A percentile compares a stretch with the other conserved stretches of the same genome.
These are phyloP conservation scores for Hydrochoerus hydrochaeris DNA, from an alignment of 2,113 vertebrate species.

Conservation along the genomic window DNA sequence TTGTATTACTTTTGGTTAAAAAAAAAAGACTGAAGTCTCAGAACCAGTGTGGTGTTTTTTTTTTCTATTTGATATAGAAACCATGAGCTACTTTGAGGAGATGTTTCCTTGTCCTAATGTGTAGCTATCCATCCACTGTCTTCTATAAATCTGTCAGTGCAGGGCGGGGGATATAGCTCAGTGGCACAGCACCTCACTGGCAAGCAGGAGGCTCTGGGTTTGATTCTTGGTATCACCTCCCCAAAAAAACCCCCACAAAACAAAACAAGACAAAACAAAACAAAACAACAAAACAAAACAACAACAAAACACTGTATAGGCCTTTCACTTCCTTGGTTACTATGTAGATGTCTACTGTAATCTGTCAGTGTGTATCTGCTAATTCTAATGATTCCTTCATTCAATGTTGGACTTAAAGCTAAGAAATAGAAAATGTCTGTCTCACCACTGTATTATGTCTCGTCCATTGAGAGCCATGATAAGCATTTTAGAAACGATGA, in stretches of 20 bases:
- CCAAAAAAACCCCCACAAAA: too few relatives aligned
- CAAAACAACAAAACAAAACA: too few relatives aligned
- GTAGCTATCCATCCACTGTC: slow-evolving; percentile 24
- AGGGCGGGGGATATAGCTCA: too few relatives aligned
- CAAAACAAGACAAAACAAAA: too few relatives aligned
- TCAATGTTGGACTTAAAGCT: slow-evolving; percentile 33
- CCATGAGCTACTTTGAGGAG: slow-evolving; percentile 50
- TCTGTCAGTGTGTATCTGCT: slow-evolving; percentile 52
- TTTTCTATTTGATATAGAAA: slow-evolving; percentile 47
- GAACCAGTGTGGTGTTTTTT: slow-evolving; percentile 31
- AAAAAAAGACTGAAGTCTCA: not conserved
- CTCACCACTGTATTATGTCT: not conserved
- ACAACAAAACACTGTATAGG: too few relatives aligned
- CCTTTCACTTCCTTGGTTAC: too few relatives aligned
- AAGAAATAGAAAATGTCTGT: slow-evolving; percentile 28
- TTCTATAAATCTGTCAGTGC: slow-evolving; percentile 53
- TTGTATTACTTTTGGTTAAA: slow-evolving; percentile 50
- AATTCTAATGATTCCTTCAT: slow-evolving; percentile 55
- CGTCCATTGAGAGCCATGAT: not conserved
- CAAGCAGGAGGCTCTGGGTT: too few relatives aligned
- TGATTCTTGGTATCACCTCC: too few relatives aligned
- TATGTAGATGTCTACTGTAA: not conserved
- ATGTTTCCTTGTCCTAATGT: slow-evolving; percentile 67
- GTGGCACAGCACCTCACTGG: too few relatives aligned
- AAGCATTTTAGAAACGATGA: slow-evolving; percentile 38